Evolutionary conservation across 2,113 vertebrate genomes (phyloP).

Genomic region (Morone chrysops): DNA sequence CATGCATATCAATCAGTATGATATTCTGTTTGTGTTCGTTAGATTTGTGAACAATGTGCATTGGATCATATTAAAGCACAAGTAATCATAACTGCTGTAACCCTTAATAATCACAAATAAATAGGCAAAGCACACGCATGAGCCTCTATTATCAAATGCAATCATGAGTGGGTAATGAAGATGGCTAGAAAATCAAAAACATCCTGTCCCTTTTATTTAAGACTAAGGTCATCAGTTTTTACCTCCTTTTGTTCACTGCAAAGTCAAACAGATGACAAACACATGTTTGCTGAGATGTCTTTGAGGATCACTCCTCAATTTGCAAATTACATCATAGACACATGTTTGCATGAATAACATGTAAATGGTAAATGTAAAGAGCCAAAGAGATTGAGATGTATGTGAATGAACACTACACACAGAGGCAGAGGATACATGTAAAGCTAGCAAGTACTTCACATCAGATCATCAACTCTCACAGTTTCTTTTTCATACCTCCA

Average conservation of each 20-base stretch:
- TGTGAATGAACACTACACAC: background rate
- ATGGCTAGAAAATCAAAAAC: slow-evolving; percentile 28
- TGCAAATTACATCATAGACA: background rate
- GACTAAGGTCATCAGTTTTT: slow-evolving; percentile 1
- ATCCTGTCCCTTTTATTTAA: slow-evolving; percentile 17
- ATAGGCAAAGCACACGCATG: slow-evolving; percentile 10
- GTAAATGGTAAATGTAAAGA: background rate
- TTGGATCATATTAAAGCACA: slow-evolving; percentile 49
- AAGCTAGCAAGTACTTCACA: background rate
- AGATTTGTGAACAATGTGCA: slow-evolving; percentile 46
- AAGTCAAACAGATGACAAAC: background rate
- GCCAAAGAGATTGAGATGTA: background rate
- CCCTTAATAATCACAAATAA: slow-evolving; percentile 7
- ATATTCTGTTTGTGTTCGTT: slow-evolving; percentile 48
- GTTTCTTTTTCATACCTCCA: background rate
- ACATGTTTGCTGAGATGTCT: background rate
- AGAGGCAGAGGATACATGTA: background rate
- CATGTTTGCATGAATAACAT: slow-evolving; percentile 16
- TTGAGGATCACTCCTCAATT: background rate
- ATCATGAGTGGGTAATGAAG: slow-evolving; percentile 22
- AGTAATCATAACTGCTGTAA: slow-evolving; percentile 19
- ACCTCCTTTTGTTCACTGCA: background rate
- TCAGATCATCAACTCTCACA: background rate
- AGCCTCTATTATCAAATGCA: slow-evolving; percentile 30
- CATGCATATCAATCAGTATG: slow-evolving; percentile 16